Conservation (phyloP, 2,797 vertebrate species). For the Hippopotamyrus pictus region DNA sequence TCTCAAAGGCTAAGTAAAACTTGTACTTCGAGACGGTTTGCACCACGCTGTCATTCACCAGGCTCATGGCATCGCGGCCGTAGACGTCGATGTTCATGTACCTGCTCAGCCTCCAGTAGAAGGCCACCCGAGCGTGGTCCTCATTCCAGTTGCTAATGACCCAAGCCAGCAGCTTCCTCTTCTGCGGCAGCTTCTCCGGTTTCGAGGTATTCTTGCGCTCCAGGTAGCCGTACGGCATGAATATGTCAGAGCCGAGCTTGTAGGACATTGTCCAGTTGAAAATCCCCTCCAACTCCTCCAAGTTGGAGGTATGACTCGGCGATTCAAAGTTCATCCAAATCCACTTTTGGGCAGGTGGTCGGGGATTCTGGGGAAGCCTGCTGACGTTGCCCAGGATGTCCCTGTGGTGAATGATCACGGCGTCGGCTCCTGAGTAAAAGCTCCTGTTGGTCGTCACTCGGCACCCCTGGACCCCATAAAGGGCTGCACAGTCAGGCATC, state of each 20-base stretch:
- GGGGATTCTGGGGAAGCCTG: slow-evolving; percentile 45
- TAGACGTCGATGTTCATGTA: slow-evolving; percentile 74
- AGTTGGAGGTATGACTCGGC: slow-evolving; percentile 63
- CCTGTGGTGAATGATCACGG: slow-evolving; percentile 62
- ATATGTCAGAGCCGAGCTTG: slow-evolving; percentile 73
- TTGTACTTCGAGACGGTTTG: slow-evolving; percentile 69
- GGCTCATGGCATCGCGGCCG: slow-evolving; percentile 51
- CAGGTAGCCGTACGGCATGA: slow-evolving; percentile 81
- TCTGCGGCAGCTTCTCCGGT: slow-evolving; percentile 8
- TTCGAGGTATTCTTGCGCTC: slow-evolving; percentile 26
- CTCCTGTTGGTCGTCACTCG: slow-evolving; percentile 47
- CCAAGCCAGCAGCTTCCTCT: slow-evolving; percentile 73
- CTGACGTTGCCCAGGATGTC: slow-evolving; percentile 43
- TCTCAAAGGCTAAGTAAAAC: slow-evolving; percentile 92
- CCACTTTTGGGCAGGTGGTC: slow-evolving; percentile 75
- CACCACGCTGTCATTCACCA: slow-evolving; percentile 56
- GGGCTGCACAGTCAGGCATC: slow-evolving; percentile 50
- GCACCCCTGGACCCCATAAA: slow-evolving; percentile 47
- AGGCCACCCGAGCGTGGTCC: slow-evolving; percentile 69
- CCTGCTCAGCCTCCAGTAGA: slow-evolving; percentile 65
- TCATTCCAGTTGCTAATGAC: slow-evolving; percentile 87
- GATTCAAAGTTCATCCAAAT: slow-evolving; percentile 97
- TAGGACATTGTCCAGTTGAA: slow-evolving; percentile 91
- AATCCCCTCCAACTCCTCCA: slow-evolving; percentile 53
- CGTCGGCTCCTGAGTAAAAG: slow-evolving; percentile 48